Percentiles rank a stretch among this genome's conserved stretches.
Conservation (phyloP, 2,888 invertebrate species). For the Parochlus steinenii region DNA sequence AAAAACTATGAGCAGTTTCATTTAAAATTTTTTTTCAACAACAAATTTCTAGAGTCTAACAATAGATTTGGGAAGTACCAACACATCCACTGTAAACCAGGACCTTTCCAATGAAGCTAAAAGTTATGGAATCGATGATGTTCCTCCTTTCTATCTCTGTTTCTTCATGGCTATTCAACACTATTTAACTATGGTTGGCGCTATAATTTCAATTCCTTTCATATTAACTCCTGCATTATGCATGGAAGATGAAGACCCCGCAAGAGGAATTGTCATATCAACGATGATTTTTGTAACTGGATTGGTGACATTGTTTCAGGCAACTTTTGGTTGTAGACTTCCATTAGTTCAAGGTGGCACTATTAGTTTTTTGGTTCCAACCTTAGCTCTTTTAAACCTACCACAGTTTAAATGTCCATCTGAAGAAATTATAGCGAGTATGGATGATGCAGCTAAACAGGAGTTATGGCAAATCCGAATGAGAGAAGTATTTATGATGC, state of each 20-base stretch:
- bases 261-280: constrained; percentile 57
- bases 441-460: constrained; percentile 38
- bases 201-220: constrained; percentile 67
- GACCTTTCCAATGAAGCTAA: too few relatives aligned
- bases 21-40: too few relatives aligned
- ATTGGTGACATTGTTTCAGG: constrained; percentile 56
- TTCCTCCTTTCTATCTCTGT: constrained; percentile 71
- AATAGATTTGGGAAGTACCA: too few relatives aligned
- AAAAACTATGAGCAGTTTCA: too few relatives aligned
- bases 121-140: constrained; percentile 69
- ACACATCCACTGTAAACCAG: too few relatives aligned
- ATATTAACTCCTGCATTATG: constrained; percentile 66
- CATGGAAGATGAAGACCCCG: constrained; percentile 57
- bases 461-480: constrained; percentile 57
- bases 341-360: constrained; percentile 66
- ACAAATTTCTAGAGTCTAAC: too few relatives aligned
- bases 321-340: constrained; percentile 56
- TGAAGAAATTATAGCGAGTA: constrained; percentile 31
- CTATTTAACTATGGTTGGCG: constrained; percentile 72
- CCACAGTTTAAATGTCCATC: constrained; percentile 56
- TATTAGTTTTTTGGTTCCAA: constrained; percentile 63
- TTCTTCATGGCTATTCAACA: constrained; percentile 71
- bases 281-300: constrained; percentile 72
- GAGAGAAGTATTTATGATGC: constrained; percentile 39
- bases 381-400: constrained; percentile 53